Evolutionary conservation across 92 coral and sea anemone genomes (phyloP), one percentile per base, ranked within the genome.

Genomic region (Epizoanthus ramosus): DNA sequence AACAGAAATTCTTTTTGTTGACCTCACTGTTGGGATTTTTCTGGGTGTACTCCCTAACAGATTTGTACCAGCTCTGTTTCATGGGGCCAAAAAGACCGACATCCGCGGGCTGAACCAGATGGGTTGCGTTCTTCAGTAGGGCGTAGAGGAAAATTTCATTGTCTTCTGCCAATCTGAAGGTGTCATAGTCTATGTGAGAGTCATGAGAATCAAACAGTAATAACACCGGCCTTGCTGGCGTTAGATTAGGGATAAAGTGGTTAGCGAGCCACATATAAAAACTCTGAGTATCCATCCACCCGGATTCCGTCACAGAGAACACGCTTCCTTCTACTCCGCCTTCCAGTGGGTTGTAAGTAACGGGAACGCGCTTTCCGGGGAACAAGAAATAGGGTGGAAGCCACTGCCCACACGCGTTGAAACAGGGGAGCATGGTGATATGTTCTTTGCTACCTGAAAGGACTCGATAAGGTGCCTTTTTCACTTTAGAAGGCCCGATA

Each of bases 201-300:
- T 85, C 92, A 59, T 70, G 79, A 52, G 89, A 63, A 68, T 88
- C 89, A 71, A 73, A 56, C 3, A 88, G 81, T 33, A 88, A 80
- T 28, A 80, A 70, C 22, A 79, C 89, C 24, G 92, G 92, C 45
- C 92, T 79, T 47, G 74, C 76, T 35, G 92, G 86, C 35, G 89
- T 79, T 37, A 88, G 75, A 53, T 85, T 71, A 14, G 89, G 86
- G 68, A 85, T 72, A 68, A 85, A 85, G 81, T 88, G 89, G 68
- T 88, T 85, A 13, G 92, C 83, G 45, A 89, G 57, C 93, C 93
- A 86, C 87, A 86, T 86, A 59, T 89, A 89, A 76, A 86, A 86
- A 17, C 85, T 89, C 19, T 68, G 68, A 25, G 88, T 72, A 54
- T 82, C 88, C 90, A 83, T 90, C 53, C 69, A 86, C 41, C 92